Evolutionary conservation across 37 sponge, comb jelly and placozoan genomes (phyloP).

Genomic region (Beroe forskalii): DNA sequence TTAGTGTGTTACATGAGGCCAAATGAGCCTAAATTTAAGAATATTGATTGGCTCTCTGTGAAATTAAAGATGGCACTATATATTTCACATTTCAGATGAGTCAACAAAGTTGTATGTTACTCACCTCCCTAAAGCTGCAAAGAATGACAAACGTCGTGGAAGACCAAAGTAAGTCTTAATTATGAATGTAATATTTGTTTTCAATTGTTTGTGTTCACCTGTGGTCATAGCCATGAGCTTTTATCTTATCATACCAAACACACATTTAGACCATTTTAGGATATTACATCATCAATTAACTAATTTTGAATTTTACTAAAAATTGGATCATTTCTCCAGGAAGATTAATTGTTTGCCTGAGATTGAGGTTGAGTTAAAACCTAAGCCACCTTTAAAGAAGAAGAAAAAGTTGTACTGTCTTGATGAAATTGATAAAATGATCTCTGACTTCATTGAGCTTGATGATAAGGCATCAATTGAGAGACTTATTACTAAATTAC

Average conservation of each 20-base stretch:
- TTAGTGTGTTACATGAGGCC: too few species aligned
- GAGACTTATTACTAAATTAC: not conserved
- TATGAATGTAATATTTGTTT: too few species aligned
- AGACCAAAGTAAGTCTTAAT: not conserved
- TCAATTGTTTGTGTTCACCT: too few species aligned
- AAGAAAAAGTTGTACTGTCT: not conserved
- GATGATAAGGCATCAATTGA: not conserved
- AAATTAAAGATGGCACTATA: not conserved
- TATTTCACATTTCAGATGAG: not conserved
- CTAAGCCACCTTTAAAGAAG: not conserved
- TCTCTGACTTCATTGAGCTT: not conserved
- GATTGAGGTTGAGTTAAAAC: not conserved
- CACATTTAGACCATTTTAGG: too few species aligned
- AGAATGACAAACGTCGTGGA: not conserved
- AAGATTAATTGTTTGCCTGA: not conserved
- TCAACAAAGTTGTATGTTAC: not conserved
- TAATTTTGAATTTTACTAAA: too few species aligned
- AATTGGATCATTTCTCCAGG: too few species aligned
- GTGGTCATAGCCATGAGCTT: too few species aligned
- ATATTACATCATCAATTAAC: not conserved
- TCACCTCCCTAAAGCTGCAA: not conserved
- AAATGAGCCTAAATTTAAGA: too few species aligned
- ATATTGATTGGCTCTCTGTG: not conserved
- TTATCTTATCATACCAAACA: too few species aligned
- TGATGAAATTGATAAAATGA: constrained; percentile 18